Evolutionary conservation across 2,113 vertebrate species (phyloP), one percentile per base, ranked within the genome.

Genomic region (Perca flavescens): DNA sequence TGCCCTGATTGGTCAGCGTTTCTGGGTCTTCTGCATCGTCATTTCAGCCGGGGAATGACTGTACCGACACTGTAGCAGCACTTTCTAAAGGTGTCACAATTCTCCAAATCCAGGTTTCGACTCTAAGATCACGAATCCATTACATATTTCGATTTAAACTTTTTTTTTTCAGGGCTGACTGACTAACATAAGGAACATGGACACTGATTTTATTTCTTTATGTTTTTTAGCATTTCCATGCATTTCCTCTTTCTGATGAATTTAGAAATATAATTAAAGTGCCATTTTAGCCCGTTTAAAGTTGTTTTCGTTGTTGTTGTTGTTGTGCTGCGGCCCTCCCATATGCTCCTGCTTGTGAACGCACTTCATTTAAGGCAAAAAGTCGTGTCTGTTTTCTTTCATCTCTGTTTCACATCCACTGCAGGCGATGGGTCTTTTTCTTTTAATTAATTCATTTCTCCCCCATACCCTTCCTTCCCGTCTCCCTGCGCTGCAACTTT

Each of bases 401-500:
- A 83, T 80, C 74, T 73, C 47, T 67, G 34, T 77, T 82, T 62
- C 79, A 53, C 67, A 77, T 89, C 64, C 76, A 82, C 75, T 79
- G 72, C 69, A n/a, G 84, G 64, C 50, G 52, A 85, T 17, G 72
- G 79, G 17, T 76, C 25, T 89, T 74, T 69, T 69, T 71, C 40
- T 71, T 86, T 87, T 85, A 75, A 86, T 88, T 21, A 68, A 84
- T 89, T 83, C 7, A 61, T 80, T 68, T 66, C 43, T 56, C 31
- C 46, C 40, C 31, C 16, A 43, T 1, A 34, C 3, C 34, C 34
- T 15, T 19, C 56, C 21, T 31, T 56, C 57, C 40, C 17, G 36
- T 76, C 77, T 92, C 90, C 77, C 88, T 43, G 40, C 3, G 61
- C 91, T 79, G 74, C 80, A 88, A 89, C 75, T 91, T 89, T 87